Base-by-base conservation (phyloP, 2,797 vertebrate genomes). In the Micromesistius poutassou region DNA sequence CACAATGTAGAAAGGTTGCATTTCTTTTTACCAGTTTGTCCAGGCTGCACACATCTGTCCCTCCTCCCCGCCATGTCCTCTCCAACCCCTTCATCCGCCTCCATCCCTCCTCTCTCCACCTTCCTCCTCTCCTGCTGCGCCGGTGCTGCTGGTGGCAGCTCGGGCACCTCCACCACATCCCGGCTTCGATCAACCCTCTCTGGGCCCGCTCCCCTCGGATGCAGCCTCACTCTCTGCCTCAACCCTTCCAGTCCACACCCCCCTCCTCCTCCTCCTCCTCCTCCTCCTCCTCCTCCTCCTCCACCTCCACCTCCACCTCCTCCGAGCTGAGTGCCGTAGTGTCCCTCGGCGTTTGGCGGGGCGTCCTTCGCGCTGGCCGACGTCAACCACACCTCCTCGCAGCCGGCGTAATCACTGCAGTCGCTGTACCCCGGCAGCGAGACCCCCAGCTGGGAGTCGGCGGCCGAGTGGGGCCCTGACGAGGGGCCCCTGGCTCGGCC, bases 11-110 rank as follows among this genome's bases (percentile, higher is more conserved):
- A 14, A 72, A 30, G 71, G 13, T 71, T 14, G 25, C 5, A n/a
- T 28, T 68, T 73, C 1, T 1, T 81, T 90, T 90, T 79, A 93
- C 92, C 92, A 71, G 86, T 85, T 46, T 84, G 85, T 70, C 79
- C 62, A 85, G 25, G 81, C 78, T 84, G 85, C 62, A 79, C 16
- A 5, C 84, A 76, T 33, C 73, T 19, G 19, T 84, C 85, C 78
- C 87, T 91, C 78, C 79, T 91, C 76, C 80, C 83, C 74, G 28
- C 84, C 10, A 16, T 83, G 6, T 81, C 79, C 4, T 91, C 89
- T 82, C 92, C 92, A 0, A 93, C 88, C 76, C 92, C 93, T 85
- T 93, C 93, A 33, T 94, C 93, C 0, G 92, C 91, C 80, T 94
- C 92, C 0, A 91, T 91, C 78, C 86, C 91, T 79, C 89, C 89